Conservation (phyloP, 2,888 invertebrate species). For the Laothoe populi region DNA sequence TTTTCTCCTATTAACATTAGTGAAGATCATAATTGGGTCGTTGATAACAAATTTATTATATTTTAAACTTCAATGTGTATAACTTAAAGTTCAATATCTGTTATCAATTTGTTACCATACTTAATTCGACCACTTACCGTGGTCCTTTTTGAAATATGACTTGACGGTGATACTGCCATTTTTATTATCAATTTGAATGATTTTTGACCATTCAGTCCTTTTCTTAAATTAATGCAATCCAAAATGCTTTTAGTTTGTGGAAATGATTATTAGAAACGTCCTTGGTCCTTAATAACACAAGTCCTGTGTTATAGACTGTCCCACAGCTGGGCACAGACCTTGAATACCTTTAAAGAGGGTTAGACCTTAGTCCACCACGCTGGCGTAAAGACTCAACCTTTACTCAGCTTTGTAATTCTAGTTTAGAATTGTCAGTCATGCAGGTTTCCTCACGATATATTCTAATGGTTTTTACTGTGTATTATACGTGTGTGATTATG, state of each 20-base stretch:
- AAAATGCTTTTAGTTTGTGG: background rate
- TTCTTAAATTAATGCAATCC: slow-evolving; percentile 17
- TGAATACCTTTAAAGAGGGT: too few relatives aligned
- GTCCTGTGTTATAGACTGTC: too few relatives aligned
- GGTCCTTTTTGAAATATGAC: slow-evolving; percentile 70
- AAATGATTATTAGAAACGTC: too few relatives aligned
- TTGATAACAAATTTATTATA: slow-evolving; percentile 13
- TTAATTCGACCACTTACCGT: slow-evolving; percentile 52
- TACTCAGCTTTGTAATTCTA: too few relatives aligned
- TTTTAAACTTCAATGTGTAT: slow-evolving; percentile 29
- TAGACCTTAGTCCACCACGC: too few relatives aligned
- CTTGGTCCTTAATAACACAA: too few relatives aligned
- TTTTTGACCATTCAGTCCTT: background rate
- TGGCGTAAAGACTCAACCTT: too few relatives aligned
- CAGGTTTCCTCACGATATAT: too few relatives aligned
- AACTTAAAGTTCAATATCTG: slow-evolving; percentile 21
- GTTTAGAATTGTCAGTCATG: too few relatives aligned
- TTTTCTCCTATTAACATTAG: background rate
- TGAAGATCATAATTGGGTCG: slow-evolving; percentile 5
- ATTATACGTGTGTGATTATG: too few relatives aligned
- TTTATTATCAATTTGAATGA: slow-evolving; percentile 46
- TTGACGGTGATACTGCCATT: slow-evolving; percentile 75
- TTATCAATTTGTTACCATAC: background rate
- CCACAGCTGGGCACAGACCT: too few relatives aligned
- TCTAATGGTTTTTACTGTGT: too few relatives aligned